Evolutionary conservation across 2,113 vertebrate species (phyloP).

Genomic region (Cacatua alba): DNA sequence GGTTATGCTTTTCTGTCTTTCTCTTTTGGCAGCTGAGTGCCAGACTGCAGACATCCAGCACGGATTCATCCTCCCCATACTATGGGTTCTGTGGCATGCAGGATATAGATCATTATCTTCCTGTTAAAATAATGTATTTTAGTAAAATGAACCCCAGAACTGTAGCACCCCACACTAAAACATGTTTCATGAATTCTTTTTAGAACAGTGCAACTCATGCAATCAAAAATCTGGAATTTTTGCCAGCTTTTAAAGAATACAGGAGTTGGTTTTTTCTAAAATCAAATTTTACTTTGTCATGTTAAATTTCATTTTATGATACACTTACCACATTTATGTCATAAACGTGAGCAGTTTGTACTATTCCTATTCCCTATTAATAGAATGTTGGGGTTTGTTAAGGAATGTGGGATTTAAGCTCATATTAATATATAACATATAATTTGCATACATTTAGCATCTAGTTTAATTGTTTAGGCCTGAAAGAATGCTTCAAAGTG

Average conservation of each 20-base stretch:
- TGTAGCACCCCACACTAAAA: neutral
- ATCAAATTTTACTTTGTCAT: neutral
- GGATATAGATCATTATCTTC: neutral
- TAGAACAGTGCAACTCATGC: neutral
- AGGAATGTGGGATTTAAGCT: neutral
- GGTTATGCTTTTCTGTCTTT: neutral
- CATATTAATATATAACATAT: neutral
- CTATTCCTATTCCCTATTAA: neutral
- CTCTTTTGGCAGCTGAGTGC: neutral
- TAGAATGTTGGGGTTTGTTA: neutral
- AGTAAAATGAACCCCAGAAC: neutral
- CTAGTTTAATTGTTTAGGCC: neutral
- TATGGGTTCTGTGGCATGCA: neutral
- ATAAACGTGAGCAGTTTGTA: neutral
- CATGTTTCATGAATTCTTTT: neutral
- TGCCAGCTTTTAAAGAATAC: neutral
- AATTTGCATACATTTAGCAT: neutral
- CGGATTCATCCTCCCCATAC: neutral
- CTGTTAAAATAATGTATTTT: neutral
- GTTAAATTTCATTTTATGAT: neutral
- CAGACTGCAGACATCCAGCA: neutral
- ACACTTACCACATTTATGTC: neutral
- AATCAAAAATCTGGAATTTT: neutral
- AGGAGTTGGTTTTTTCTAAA: neutral
- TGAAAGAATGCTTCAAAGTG: neutral